Conservation (phyloP, 2,888 invertebrate genomes). For the Masnerella sp. region DNA sequence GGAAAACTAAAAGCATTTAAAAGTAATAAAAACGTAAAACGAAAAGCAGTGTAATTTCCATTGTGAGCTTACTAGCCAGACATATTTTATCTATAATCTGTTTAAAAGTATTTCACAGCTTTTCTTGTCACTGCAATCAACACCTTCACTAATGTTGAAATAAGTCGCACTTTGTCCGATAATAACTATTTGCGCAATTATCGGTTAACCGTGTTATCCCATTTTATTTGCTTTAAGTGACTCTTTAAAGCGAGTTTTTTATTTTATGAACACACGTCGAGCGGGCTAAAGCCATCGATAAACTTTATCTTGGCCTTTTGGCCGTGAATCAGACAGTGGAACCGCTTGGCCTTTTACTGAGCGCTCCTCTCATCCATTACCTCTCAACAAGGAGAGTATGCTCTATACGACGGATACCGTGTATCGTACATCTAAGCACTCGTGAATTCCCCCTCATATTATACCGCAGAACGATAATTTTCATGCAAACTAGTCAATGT, state of each 20-base stretch:
- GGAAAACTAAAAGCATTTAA: too few relatives aligned
- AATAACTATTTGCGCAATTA: constrained; percentile 1
- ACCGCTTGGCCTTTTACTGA: constrained; percentile 51
- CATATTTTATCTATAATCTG: too few relatives aligned
- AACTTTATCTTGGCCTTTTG: constrained; percentile 53
- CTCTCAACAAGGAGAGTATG: constrained; percentile 44
- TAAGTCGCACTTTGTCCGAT: too few relatives aligned
- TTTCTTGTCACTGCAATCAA: too few relatives aligned
- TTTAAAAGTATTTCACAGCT: too few relatives aligned
- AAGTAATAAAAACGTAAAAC: too few relatives aligned
- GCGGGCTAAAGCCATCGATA: constrained; percentile 52
- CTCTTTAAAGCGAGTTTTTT: constrained; percentile 46
- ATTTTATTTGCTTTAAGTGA: constrained; percentile 43
- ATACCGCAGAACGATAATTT: constrained; percentile 36
- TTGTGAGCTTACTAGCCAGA: too few relatives aligned
- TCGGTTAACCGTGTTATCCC: constrained; percentile 21
- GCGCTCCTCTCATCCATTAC: constrained; percentile 55
- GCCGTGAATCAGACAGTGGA: constrained; percentile 51
- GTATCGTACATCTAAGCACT: constrained; percentile 46
- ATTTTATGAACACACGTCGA: constrained; percentile 48
- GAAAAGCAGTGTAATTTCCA: too few relatives aligned
- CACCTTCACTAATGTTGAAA: too few relatives aligned
- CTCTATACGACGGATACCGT: constrained; percentile 47
- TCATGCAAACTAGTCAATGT: constrained; percentile 29
- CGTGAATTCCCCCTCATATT: constrained; percentile 44